These are phyloP conservation scores for Drosophila ohnishii DNA, from an alignment of 1,140 invertebrate genomes.

Conservation along the genomic window DNA sequence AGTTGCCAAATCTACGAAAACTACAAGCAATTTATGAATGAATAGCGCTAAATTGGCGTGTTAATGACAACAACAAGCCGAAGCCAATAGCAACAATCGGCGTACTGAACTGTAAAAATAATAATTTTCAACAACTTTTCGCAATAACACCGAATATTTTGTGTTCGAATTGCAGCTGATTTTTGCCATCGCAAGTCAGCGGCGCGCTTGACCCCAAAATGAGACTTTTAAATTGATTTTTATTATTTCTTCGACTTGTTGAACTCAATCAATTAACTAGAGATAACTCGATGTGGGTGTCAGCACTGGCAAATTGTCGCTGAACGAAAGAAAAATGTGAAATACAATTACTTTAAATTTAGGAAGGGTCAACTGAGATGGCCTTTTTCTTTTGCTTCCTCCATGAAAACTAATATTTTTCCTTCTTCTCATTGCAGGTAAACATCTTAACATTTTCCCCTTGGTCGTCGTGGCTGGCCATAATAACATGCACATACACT, in stretches of 20 bases:
- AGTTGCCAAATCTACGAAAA: conserved; percentile 64
- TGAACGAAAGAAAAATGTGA: conserved; percentile 8
- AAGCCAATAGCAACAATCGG: conserved; percentile 25
- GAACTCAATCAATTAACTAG: conserved; percentile 77
- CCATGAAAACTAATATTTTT: conserved; percentile 32
- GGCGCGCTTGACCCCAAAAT: conserved; percentile 73
- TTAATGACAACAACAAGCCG: conserved; percentile 51
- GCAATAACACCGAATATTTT: conserved; percentile 45
- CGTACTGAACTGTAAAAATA: conserved; percentile 46
- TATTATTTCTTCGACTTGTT: conserved; percentile 77
- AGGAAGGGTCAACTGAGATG: conserved; percentile 21
- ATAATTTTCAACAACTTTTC: conserved; percentile 57
- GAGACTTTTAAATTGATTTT: conserved; percentile 73
- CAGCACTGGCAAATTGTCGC: conserved; percentile 59
- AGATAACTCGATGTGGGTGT: conserved; percentile 77
- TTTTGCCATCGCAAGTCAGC: conserved; percentile 52
- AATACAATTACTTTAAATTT: conserved; percentile 23
- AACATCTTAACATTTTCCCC: conserved; percentile 21
- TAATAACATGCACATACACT: conserved; percentile 17
- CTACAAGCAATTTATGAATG: conserved; percentile 69
- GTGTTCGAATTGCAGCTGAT: conserved; percentile 22
- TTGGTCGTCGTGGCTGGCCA: conserved; percentile 21
- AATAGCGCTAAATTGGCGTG: conserved; percentile 70
- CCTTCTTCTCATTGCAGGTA: conserved; percentile 46
- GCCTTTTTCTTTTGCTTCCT: conserved; percentile 26